These are phyloP conservation scores for Malacoraja senta DNA, from an alignment of 2,797 vertebrate genomes.

Conservation along the genomic window DNA sequence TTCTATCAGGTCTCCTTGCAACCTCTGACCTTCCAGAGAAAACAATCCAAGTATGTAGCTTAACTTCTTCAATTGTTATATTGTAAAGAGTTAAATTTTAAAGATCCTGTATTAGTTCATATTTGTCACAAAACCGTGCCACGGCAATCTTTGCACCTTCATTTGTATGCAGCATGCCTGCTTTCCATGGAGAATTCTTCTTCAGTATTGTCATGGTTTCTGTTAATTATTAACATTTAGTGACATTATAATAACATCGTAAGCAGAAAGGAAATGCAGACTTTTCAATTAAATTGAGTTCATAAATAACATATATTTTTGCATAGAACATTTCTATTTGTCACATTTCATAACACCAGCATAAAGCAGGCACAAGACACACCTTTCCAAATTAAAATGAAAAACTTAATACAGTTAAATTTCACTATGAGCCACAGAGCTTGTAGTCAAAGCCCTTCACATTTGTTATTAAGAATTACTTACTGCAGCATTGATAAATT, in stretches of 20 bases:
- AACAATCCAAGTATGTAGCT: too few species aligned
- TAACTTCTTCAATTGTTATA: not conserved
- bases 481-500: slow-evolving; percentile 13
- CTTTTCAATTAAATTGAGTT: not conserved
- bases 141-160: not conserved
- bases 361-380: not conserved
- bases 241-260: not conserved
- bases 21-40: too few species aligned
- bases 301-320: not conserved
- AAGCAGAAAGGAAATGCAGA: slow-evolving; percentile 9
- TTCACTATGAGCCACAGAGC: not conserved
- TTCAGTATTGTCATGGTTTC: slow-evolving; percentile 9
- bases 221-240: slow-evolving; percentile 34
- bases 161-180: slow-evolving; percentile 7
- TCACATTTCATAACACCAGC: not conserved
- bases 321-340: not conserved
- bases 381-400: not conserved
- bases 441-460: not conserved
- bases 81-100: not conserved
- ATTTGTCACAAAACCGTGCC: not conserved
- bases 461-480: not conserved
- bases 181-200: not conserved
- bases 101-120: not conserved
- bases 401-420: not conserved
- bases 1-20: too few species aligned